Evolutionary conservation across 1,140 invertebrate species (phyloP), one percentile per base, ranked within the genome.

Genomic region (Carcinoscorpius rotundicauda): DNA sequence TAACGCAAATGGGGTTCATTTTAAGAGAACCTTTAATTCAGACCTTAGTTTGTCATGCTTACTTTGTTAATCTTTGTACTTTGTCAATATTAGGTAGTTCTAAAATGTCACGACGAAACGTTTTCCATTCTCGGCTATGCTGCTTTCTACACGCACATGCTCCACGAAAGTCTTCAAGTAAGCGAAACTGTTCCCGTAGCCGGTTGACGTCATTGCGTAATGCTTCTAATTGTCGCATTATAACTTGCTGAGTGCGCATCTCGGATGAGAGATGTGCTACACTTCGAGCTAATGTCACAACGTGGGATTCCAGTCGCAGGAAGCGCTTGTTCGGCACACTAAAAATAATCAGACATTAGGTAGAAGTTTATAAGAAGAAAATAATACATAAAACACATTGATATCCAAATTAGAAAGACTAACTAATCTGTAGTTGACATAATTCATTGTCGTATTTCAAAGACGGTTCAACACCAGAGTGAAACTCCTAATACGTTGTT

Each of bases 201-300:
- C 88, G 84, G 2, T 86, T 82, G 50, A 95, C 83, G 78, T 95
- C 91, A 3, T 85, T 84, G 66, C 89, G 81, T 71, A 95, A 86
- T 72, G 83, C 85, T 76, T 94, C 90, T 82, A 95, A 87, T 80
- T 93, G 90, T 80, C 85, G 74, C 6, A 92, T 86, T 81, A 91
- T 87, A 10, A 91, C 78, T 77, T 92, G 91, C 72, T 94, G 90
- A 2, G 89, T 89, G 65, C 89, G 79, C 85, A 95, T 90, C 80
- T 96, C 91, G 3, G 89, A 90, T 48, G 90, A 93, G 3, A 94
- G 78, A 77, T 94, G 91, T 50, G 91, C 91, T n/a, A 94, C 90
- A 65, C 88, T 92, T 65, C 90, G 80, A 0, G 91, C 91, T 58
- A 96, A 77, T 6, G 91, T 94, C 6, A 94, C 89, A 6, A 94